Conservation (phyloP, 2,888 invertebrate species). For the Anthoptus insignis region DNA sequence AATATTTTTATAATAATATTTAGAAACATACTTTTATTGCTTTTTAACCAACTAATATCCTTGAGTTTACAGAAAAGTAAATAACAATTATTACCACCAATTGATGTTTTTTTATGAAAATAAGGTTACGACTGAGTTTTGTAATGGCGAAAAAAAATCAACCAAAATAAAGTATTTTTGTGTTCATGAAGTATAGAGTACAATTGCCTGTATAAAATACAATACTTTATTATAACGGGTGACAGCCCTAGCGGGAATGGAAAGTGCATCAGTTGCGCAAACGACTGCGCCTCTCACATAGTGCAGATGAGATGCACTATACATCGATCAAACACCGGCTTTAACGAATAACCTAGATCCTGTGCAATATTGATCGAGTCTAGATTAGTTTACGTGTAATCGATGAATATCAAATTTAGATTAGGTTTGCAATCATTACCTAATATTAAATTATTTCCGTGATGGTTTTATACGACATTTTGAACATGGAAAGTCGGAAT, state of each 20-base stretch:
- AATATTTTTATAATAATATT: no score
- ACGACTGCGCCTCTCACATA: slow-evolving; percentile 47
- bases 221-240: no score
- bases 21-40: no score
- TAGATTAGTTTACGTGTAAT: slow-evolving; percentile 30
- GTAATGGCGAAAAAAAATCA: no score
- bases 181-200: no score
- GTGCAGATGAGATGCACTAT: slow-evolving; percentile 42
- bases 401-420: slow-evolving; percentile 32
- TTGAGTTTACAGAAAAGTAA: no score
- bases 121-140: no score
- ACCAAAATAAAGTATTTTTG: no score
- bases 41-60: no score
- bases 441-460: slow-evolving; percentile 8
- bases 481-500: not conserved
- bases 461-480: not conserved
- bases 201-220: no score
- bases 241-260: slow-evolving; percentile 64
- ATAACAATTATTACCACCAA: no score
- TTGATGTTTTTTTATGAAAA: no score
- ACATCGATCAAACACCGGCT: slow-evolving; percentile 21
- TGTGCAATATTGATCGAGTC: slow-evolving; percentile 17
- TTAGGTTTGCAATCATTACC: slow-evolving; percentile 21
- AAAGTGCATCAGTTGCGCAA: slow-evolving; percentile 80
- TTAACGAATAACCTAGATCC: slow-evolving; percentile 19